phyloP scores from a whole-genome alignment of 2,888 invertebrate genomes.

The Callinectes sapidus region DNA sequence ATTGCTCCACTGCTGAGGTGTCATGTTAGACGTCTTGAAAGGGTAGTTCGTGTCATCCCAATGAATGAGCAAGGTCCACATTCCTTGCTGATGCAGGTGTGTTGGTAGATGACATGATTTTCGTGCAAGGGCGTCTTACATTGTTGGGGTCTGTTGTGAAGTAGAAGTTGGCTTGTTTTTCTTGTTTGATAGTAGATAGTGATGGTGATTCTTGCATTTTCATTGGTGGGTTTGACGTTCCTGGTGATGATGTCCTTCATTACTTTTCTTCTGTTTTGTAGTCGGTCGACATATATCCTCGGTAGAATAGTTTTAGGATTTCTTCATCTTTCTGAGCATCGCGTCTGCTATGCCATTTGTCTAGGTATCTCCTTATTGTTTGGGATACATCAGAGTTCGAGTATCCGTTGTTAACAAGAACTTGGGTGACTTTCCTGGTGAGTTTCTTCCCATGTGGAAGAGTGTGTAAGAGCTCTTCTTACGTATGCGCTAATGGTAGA shows the following conservation, averaged over 20 bases:
- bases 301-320: background rate
- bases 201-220: background rate
- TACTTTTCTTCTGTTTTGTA: background rate
- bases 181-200: background rate
- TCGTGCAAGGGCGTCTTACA: background rate
- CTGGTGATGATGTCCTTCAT: background rate
- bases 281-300: background rate
- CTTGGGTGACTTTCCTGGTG: constrained; percentile 21
- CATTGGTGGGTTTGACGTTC: background rate
- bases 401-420: constrained; percentile 18
- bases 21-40: too few relatives aligned
- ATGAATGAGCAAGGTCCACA: background rate
- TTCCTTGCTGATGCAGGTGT: background rate
- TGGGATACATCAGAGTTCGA: background rate
- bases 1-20: too few relatives aligned
- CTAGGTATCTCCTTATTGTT: too few relatives aligned
- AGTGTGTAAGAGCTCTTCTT: constrained; percentile 17
- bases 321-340: too few relatives aligned
- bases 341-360: too few relatives aligned
- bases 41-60: too few relatives aligned
- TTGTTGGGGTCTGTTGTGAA: background rate
- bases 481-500: background rate
- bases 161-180: background rate
- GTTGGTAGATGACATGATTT: background rate
- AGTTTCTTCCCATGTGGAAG: background rate